Evolutionary conservation across 2,113 vertebrate species (phyloP).

Genomic region (Cyphomyrus discorhynchus): DNA sequence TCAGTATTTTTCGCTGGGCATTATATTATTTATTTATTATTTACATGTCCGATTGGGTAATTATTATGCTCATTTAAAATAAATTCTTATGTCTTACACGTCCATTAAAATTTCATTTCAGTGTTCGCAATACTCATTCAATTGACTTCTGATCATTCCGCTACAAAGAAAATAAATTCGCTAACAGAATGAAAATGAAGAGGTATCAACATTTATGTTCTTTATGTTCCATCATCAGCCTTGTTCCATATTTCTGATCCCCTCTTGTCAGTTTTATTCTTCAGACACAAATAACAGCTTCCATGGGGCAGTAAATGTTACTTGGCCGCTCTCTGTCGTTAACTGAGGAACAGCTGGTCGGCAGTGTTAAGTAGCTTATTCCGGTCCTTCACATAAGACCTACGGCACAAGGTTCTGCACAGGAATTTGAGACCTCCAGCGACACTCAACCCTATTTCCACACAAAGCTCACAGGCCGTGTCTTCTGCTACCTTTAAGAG

Average conservation of each 20-base stretch:
- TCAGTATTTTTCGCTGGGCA: not conserved
- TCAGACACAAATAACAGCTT: not conserved
- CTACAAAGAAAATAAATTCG: slow-evolving; percentile 27
- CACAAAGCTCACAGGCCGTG: slow-evolving; percentile 13
- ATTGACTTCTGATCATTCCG: slow-evolving; percentile 3
- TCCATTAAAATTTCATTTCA: not conserved
- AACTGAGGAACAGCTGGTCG: not conserved
- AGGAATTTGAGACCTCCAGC: slow-evolving; percentile 32
- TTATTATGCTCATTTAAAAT: not conserved
- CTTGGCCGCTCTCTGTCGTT: not conserved
- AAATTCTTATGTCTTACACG: not conserved
- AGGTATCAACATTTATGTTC: slow-evolving; percentile 46
- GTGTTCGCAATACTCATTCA: not conserved
- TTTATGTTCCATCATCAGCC: slow-evolving; percentile 19
- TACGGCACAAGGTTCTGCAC: slow-evolving; percentile 10
- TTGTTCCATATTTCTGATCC: not conserved
- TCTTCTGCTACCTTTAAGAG: slow-evolving; percentile 43
- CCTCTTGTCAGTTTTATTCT: not conserved
- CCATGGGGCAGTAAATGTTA: not conserved
- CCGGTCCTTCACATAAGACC: slow-evolving; percentile 11
- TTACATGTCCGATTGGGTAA: not conserved
- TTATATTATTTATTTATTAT: not conserved
- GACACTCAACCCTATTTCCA: slow-evolving; percentile 3
- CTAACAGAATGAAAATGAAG: slow-evolving; percentile 43
- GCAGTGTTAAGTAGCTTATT: not conserved